Evolutionary conservation across 2,888 invertebrate species (phyloP).

Genomic region (Hirudinaria manillensis): DNA sequence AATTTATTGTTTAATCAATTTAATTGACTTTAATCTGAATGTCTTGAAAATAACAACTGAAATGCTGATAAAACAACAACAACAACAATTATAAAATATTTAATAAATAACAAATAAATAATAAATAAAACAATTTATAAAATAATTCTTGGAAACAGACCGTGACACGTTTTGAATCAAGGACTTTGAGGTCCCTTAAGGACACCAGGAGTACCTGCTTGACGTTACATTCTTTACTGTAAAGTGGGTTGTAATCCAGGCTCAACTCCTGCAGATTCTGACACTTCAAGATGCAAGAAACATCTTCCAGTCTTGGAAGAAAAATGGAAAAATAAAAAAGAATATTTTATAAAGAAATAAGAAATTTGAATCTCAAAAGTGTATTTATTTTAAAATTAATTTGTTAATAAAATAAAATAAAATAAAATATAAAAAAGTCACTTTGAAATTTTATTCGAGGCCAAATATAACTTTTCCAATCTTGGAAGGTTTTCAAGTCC

Average conservation of each 20-base stretch:
- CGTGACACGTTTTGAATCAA: constrained; percentile 52
- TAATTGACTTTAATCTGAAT: no score
- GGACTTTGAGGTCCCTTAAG: constrained; percentile 51
- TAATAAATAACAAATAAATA: background rate
- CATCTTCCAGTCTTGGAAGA: constrained; percentile 71
- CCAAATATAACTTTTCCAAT: constrained; percentile 72
- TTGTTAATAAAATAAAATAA: background rate
- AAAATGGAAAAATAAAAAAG: constrained; percentile 11
- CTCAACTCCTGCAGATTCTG: constrained; percentile 73
- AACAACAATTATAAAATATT: constrained; percentile 12
- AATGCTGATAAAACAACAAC: no score
- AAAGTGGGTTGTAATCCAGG: constrained; percentile 59
- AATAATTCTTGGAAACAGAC: constrained; percentile 42
- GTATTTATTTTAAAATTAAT: background rate
- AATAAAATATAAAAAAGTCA: constrained; percentile 49
- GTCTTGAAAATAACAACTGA: no score
- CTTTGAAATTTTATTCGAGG: constrained; percentile 71
- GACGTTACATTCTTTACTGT: constrained; percentile 68
- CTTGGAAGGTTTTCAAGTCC: constrained; percentile 74
- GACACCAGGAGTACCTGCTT: constrained; percentile 57
- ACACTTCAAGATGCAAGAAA: constrained; percentile 73
- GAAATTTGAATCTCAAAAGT: no score
- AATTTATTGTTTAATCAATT: no score
- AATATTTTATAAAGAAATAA: no score
- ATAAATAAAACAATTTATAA: background rate